These are phyloP conservation scores for Caenorhabditis sp. DNA, from an alignment of 2,888 invertebrate genomes.

Conservation along the genomic window DNA sequence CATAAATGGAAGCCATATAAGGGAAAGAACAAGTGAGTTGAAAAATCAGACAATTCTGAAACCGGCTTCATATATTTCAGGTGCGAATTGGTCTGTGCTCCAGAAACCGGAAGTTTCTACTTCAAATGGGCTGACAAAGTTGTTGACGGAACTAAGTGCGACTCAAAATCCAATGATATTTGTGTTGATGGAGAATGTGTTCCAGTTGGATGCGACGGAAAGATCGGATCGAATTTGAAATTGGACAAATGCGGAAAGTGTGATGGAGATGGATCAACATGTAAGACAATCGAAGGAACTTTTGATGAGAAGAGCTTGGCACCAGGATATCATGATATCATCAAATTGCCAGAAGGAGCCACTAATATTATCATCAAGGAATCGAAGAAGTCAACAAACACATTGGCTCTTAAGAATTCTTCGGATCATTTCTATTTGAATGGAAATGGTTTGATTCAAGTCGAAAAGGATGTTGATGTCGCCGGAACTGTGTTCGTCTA, in stretches of 20 bases:
- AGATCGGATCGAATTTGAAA: constrained; percentile 84
- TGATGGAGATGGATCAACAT: constrained; percentile 85
- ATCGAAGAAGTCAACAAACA: constrained; percentile 84
- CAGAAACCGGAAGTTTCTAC: constrained; percentile 88
- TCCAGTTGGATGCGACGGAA: constrained; percentile 92
- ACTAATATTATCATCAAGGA: constrained; percentile 87
- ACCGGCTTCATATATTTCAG: constrained; percentile 19
- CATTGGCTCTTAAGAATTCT: constrained; percentile 85
- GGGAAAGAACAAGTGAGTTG: constrained; percentile 68
- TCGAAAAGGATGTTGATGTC: constrained; percentile 76
- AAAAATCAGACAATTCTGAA: neutral
- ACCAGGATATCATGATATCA: constrained; percentile 88
- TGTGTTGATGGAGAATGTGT: constrained; percentile 93
- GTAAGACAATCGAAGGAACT: constrained; percentile 79
- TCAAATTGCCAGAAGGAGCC: constrained; percentile 90
- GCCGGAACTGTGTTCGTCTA: constrained; percentile 89
- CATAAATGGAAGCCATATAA: constrained; percentile 76
- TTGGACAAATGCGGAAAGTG: constrained; percentile 92
- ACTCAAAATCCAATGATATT: constrained; percentile 83
- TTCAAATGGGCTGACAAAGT: constrained; percentile 82
- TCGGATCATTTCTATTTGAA: constrained; percentile 88
- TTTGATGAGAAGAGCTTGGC: constrained; percentile 75
- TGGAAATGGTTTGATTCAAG: constrained; percentile 92
- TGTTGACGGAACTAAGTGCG: constrained; percentile 80
- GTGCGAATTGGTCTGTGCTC: constrained; percentile 95